These are phyloP conservation scores for Melangyna quadrimaculata DNA, from an alignment of 2,888 invertebrate species.

Conservation along the genomic window DNA sequence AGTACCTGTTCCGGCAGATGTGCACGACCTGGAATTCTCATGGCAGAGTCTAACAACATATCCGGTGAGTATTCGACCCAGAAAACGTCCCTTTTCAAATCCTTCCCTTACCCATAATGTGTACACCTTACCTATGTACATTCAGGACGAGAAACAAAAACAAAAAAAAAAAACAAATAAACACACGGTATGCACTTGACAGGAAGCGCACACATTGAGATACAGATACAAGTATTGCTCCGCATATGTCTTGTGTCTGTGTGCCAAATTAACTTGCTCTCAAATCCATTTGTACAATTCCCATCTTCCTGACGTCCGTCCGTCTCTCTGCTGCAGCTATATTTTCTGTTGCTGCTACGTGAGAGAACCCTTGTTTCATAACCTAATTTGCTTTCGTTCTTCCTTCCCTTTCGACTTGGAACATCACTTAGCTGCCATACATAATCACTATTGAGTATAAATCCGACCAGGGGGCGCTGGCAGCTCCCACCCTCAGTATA, in stretches of 20 bases:
- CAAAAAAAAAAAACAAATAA: conserved; percentile 2
- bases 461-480: conserved; percentile 87
- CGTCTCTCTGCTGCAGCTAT: conserved; percentile 63
- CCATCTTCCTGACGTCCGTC: conserved; percentile 31
- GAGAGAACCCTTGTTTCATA: conserved; percentile 65
- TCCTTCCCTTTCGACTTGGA: conserved; percentile 79
- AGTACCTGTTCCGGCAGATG: conserved; percentile 89
- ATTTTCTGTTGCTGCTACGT: conserved; percentile 40
- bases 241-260: conserved; percentile 33
- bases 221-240: conserved; percentile 38
- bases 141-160: not conserved
- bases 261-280: conserved; percentile 63
- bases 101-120: not conserved
- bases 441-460: conserved; percentile 82
- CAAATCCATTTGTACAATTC: conserved; percentile 56
- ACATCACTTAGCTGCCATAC: conserved; percentile 82
- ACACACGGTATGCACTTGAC: conserved; percentile 53
- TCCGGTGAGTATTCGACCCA: conserved; percentile 84
- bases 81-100: not conserved
- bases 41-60: conserved; percentile 90
- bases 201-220: conserved; percentile 53
- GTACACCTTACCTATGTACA: not conserved
- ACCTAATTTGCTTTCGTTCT: conserved; percentile 65
- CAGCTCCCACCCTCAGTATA: conserved; percentile 91
- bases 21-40: conserved; percentile 91